phyloP scores from a whole-genome alignment of 2,888 invertebrate genomes.

The Toxonevra muliebris region DNA sequence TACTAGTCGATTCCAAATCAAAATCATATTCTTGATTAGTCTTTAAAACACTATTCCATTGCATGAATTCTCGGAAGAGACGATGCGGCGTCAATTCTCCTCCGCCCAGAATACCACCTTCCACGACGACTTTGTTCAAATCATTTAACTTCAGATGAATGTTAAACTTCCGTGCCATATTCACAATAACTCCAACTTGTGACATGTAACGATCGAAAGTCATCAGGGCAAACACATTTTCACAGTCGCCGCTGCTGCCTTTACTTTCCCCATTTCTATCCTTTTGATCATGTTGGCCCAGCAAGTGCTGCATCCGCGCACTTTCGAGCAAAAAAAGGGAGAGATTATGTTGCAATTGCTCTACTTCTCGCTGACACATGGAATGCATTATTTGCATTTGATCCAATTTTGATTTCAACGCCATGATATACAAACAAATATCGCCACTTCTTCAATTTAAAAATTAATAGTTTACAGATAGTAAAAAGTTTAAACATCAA shows the following conservation, averaged over 20 bases:
- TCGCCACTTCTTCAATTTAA: background rate
- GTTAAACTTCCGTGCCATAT: constrained; percentile 42
- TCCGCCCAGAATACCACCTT: constrained; percentile 9
- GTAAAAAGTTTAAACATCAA: background rate
- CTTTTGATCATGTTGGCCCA: background rate
- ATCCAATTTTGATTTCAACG: constrained; percentile 9
- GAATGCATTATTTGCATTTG: constrained; percentile 34
- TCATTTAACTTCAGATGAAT: constrained; percentile 39
- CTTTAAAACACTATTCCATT: constrained; percentile 31
- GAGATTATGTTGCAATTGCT: constrained; percentile 35
- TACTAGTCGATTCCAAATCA: background rate
- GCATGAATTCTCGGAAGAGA: constrained; percentile 33
- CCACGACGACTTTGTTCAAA: constrained; percentile 26
- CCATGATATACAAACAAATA: constrained; percentile 2
- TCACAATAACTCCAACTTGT: constrained; percentile 34
- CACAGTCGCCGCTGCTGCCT: background rate
- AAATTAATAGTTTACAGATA: background rate
- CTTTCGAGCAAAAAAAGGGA: constrained; percentile 33
- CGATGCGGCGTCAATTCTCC: background rate
- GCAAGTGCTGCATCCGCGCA: constrained; percentile 15
- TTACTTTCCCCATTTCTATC: background rate
- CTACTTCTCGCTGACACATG: constrained; percentile 39
- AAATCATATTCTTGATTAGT: constrained; percentile 6
- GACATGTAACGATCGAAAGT: constrained; percentile 42
- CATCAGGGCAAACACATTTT: constrained; percentile 33